These are phyloP conservation scores for Luperina testacea DNA, from an alignment of 2,888 invertebrate genomes.

Conservation along the genomic window DNA sequence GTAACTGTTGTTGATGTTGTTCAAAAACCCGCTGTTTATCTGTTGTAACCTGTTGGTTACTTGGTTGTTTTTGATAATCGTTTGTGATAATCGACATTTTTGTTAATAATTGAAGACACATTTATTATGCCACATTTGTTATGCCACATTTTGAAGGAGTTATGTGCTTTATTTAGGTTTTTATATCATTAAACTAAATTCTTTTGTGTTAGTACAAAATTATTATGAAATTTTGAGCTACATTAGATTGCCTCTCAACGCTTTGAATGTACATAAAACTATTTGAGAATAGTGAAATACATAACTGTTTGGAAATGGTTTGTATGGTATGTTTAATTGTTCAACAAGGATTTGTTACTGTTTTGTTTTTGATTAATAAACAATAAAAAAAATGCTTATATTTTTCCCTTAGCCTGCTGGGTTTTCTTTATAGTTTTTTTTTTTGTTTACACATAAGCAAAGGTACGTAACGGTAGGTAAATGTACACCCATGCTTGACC, in stretches of 20 bases:
- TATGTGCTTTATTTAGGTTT: neutral
- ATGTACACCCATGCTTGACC: neutral
- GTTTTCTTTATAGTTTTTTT: neutral
- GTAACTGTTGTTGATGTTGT: neutral
- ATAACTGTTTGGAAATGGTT: neutral
- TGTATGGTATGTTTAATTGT: no score
- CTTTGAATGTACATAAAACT: constrained; percentile 20
- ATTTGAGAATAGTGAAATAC: constrained; percentile 14
- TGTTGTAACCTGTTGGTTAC: neutral
- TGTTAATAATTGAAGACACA: neutral
- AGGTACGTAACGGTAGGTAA: neutral
- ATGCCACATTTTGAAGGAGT: neutral
- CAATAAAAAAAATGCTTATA: neutral
- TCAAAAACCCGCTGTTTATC: neutral
- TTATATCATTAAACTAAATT: constrained; percentile 23
- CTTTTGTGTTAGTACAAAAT: constrained; percentile 43
- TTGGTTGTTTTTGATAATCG: no score
- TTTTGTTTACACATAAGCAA: neutral
- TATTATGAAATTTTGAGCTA: constrained; percentile 36
- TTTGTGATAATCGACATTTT: neutral
- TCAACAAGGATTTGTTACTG: no score
- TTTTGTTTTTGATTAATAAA: no score
- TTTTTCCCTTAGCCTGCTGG: neutral
- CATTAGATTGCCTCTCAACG: constrained; percentile 47
- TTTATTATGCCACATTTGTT: neutral